phyloP scores from a whole-genome alignment of 2,888 invertebrate genomes.

The Drosophila suboccidentalis region DNA sequence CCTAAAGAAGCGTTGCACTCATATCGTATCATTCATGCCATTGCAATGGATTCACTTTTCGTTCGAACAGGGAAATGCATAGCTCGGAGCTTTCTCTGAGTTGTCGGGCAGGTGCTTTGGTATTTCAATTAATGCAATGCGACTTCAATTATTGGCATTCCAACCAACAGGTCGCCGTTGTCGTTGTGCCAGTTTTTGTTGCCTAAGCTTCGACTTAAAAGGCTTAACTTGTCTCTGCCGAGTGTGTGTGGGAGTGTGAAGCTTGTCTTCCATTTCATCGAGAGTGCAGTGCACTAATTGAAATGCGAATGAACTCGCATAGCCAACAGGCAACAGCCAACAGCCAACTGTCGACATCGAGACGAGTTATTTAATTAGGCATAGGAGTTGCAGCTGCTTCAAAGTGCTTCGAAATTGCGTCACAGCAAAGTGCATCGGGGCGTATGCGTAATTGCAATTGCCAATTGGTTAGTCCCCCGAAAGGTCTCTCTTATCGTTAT shows the following conservation, averaged over 20 bases:
- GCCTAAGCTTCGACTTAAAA: slow-evolving; percentile 21
- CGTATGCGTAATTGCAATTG: slow-evolving; percentile 22
- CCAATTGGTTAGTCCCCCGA: slow-evolving; percentile 10
- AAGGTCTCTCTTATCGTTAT: slow-evolving; percentile 13
- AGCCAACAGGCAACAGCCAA: slow-evolving; percentile 20
- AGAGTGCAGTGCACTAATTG: slow-evolving; percentile 53
- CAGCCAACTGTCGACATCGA: slow-evolving; percentile 35
- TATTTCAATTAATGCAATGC: slow-evolving; percentile 30
- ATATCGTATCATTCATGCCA: slow-evolving; percentile 14
- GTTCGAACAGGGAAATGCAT: slow-evolving; percentile 24
- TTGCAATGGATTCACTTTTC: slow-evolving; percentile 12
- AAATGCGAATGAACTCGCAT: slow-evolving; percentile 63
- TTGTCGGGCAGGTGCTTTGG: slow-evolving; percentile 5
- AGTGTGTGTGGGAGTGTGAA: slow-evolving; percentile 33
- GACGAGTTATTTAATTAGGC: slow-evolving; percentile 61
- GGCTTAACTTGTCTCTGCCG: slow-evolving; percentile 18
- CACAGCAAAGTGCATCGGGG: slow-evolving; percentile 20
- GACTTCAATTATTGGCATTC: slow-evolving; percentile 30
- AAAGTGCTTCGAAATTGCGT: slow-evolving; percentile 21
- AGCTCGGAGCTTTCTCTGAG: slow-evolving; percentile 18
- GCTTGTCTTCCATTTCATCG: slow-evolving; percentile 16
- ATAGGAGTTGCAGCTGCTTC: slow-evolving; percentile 31
- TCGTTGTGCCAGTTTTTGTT: slow-evolving; percentile 45
- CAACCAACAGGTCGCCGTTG: slow-evolving; percentile 39
- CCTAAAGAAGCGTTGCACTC: slow-evolving; percentile 8